A percentile compares a stretch with the other conserved stretches of the same genome.
Evolutionary conservation across 2,797 vertebrate species (phyloP).

Genomic region (Platyrinchus mystaceus): DNA sequence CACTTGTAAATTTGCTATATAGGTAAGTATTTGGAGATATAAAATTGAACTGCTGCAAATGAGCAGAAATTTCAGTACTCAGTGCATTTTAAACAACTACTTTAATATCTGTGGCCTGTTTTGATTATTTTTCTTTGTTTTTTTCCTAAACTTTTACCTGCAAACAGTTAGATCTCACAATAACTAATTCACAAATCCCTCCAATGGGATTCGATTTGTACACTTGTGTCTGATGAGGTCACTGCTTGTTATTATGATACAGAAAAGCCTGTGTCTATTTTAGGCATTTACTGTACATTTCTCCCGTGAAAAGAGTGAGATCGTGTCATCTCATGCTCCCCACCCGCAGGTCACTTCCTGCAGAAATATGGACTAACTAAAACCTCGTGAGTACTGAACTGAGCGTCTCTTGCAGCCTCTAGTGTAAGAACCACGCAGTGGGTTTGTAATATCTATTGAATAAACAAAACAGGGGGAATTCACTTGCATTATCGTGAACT

Average conservation of each 20-base stretch:
- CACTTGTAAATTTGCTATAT: constrained; percentile 20
- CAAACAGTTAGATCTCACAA: constrained; percentile 77
- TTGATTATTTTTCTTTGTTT: constrained; percentile 66
- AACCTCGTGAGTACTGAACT: constrained; percentile 99
- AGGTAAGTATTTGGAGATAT: constrained; percentile 78
- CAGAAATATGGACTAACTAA: constrained; percentile 99
- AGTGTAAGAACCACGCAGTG: constrained; percentile 81
- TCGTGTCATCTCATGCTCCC: constrained; percentile 98
- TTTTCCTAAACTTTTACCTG: constrained; percentile 72
- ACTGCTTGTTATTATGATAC: constrained; percentile 99
- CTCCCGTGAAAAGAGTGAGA: constrained; percentile 99
- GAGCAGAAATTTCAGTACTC: constrained; percentile 80
- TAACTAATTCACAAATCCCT: constrained; percentile 78
- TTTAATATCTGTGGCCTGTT: constrained; percentile 72
- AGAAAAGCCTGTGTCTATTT: constrained; percentile 99
- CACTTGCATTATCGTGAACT: constrained; percentile 34
- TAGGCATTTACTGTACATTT: constrained; percentile 99
- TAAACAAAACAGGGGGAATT: constrained; percentile 62
- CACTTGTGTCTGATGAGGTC: constrained; percentile 86
- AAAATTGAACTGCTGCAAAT: constrained; percentile 74
- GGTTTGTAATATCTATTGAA: constrained; percentile 76
- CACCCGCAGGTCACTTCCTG: constrained; percentile 99
- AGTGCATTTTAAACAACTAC: constrained; percentile 63
- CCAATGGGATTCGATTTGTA: constrained; percentile 80
- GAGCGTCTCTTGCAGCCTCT: constrained; percentile 86